Percentiles rank a stretch among this genome's conserved stretches.
Conservation (phyloP, 1,140 invertebrate genomes). For the Scaptomyza pallida region DNA sequence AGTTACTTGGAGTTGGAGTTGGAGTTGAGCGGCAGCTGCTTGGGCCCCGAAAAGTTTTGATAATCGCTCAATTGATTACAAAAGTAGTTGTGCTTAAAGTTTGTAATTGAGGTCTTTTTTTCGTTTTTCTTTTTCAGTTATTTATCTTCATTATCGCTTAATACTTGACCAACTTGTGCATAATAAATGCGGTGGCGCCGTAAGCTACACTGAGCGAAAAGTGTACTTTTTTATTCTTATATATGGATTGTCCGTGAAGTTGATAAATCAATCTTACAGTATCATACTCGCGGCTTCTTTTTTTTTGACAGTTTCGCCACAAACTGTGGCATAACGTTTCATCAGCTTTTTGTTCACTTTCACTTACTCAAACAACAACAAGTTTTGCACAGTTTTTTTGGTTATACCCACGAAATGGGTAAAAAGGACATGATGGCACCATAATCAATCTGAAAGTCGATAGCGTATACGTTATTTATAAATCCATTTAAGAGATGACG, state of each 20-base stretch:
- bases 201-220: constrained; percentile 38
- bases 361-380: constrained; percentile 21
- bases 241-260: too few relatives aligned
- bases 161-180: constrained; percentile 56
- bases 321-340: constrained; percentile 58
- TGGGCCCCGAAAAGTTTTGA: constrained; percentile 41
- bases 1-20: constrained; percentile 17
- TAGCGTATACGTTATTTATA: too few relatives aligned
- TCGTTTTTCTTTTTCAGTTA: constrained; percentile 70
- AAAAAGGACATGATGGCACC: too few relatives aligned
- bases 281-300: neutral
- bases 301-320: constrained; percentile 40
- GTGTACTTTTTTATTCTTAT: too few relatives aligned
- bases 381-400: constrained; percentile 39
- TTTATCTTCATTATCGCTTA: constrained; percentile 80
- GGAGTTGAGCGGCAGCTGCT: constrained; percentile 25
- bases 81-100: constrained; percentile 69
- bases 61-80: constrained; percentile 80
- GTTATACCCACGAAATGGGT: neutral
- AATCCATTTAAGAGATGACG: too few relatives aligned
- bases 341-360: constrained; percentile 29
- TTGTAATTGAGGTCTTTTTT: constrained; percentile 70
- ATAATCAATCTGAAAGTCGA: too few relatives aligned
- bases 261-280: too few relatives aligned
- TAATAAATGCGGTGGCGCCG: neutral